These are phyloP conservation scores for Dolichotis patagonum DNA, from an alignment of 2,113 vertebrate genomes.

Conservation along the genomic window DNA sequence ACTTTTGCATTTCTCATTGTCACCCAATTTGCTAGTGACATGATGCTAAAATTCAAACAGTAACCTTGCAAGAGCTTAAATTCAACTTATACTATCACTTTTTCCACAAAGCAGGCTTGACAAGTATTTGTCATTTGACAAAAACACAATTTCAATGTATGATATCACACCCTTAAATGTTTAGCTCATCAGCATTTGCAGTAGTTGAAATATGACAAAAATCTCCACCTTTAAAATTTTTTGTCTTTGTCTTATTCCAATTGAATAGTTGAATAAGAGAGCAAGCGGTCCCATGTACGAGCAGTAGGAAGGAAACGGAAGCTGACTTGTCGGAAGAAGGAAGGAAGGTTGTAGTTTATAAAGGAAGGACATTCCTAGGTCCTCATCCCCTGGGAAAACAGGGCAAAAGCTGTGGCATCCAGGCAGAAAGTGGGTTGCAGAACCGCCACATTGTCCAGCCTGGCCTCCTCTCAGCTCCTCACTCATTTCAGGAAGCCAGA, in stretches of 20 bases:
- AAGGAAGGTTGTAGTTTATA: not conserved
- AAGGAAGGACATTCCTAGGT: not conserved
- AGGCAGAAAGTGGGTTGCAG: not conserved
- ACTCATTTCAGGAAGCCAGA: not conserved
- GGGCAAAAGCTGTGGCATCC: not conserved
- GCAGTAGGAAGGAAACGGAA: not conserved
- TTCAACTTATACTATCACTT: not conserved
- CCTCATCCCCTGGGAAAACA: not conserved
- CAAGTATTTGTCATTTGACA: not conserved
- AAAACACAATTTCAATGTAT: not conserved
- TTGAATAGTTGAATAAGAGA: not conserved
- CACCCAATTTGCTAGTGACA: not conserved
- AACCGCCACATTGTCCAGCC: fast-evolving
- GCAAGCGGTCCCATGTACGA: not conserved
- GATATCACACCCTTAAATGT: not conserved
- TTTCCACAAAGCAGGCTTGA: not conserved
- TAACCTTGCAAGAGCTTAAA: not conserved
- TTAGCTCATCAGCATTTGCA: not conserved
- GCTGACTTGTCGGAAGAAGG: not conserved
- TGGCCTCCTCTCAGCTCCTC: not conserved
- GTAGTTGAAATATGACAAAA: not conserved
- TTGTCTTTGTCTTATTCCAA: not conserved
- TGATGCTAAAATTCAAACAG: not conserved
- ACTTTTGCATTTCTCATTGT: not conserved
- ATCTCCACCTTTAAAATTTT: not conserved